Evolutionary conservation across 2,888 invertebrate species (phyloP).

Genomic region (Aquatica leii): DNA sequence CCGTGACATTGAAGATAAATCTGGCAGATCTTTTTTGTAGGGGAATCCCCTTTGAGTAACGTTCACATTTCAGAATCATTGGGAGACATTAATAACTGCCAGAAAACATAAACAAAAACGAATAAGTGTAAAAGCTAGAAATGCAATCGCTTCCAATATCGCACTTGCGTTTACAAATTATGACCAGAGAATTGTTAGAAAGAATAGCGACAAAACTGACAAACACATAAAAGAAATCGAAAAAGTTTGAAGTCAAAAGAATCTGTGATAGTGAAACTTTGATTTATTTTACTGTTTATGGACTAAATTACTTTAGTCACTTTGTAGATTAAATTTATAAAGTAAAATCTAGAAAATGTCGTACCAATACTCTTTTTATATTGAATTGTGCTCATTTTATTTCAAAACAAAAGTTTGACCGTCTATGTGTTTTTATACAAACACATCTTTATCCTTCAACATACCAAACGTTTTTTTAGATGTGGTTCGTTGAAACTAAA

Average conservation of each 20-base stretch:
- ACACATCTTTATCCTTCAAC: not conserved
- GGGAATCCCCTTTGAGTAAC: conserved; percentile 34
- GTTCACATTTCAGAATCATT: conserved; percentile 38
- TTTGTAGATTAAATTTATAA: conserved; percentile 33
- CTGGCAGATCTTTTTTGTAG: conserved; percentile 34
- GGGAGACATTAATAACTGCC: conserved; percentile 40
- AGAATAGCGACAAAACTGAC: conserved; percentile 36
- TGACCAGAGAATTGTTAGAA: conserved; percentile 38
- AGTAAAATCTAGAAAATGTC: conserved; percentile 20
- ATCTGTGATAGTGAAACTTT: conserved; percentile 50
- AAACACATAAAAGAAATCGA: conserved; percentile 45
- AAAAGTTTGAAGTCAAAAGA: conserved; percentile 50
- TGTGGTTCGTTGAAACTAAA: too few relatives aligned
- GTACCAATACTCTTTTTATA: conserved; percentile 16
- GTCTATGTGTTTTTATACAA: not conserved
- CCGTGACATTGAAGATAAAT: conserved; percentile 41
- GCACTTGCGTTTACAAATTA: conserved; percentile 33
- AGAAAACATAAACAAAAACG: conserved; percentile 41
- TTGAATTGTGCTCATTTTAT: conserved; percentile 15
- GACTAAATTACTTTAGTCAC: conserved; percentile 45
- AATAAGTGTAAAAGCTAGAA: conserved; percentile 40
- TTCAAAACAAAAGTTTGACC: conserved; percentile 4
- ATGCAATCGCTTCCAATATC: conserved; percentile 36
- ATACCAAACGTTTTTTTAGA: not conserved
- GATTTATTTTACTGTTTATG: conserved; percentile 46